A percentile compares a stretch with the other conserved stretches of the same genome.
phyloP scores from a whole-genome alignment of 2,888 invertebrate genomes.

The Hemithea aestivaria region DNA sequence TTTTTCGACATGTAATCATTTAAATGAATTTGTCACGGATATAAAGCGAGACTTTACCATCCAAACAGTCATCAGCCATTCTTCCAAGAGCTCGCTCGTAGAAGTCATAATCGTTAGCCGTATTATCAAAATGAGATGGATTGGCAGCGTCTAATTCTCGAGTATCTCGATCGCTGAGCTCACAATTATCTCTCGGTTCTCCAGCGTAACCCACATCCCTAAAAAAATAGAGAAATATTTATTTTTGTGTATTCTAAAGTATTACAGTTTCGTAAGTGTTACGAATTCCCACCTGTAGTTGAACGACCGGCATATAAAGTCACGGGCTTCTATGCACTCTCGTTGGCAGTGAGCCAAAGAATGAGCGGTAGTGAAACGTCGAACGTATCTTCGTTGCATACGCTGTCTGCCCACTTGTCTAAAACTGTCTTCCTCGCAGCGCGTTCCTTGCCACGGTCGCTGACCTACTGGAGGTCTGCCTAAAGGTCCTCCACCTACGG shows the following conservation, averaged over 20 bases:
- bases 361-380: slow-evolving; percentile 85
- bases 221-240: slow-evolving; percentile 17
- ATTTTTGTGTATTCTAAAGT: slow-evolving; percentile 11
- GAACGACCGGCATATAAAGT: slow-evolving; percentile 92
- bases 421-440: slow-evolving; percentile 92
- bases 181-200: slow-evolving; percentile 89
- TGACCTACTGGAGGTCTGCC: slow-evolving; percentile 56
- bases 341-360: slow-evolving; percentile 89
- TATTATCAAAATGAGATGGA: slow-evolving; percentile 90
- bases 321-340: slow-evolving; percentile 89
- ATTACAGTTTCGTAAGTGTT: slow-evolving; percentile 18
- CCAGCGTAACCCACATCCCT: slow-evolving; percentile 81
- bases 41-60: too few relatives aligned
- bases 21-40: too few relatives aligned
- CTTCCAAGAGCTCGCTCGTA: slow-evolving; percentile 88
- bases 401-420: slow-evolving; percentile 90
- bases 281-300: slow-evolving; percentile 83
- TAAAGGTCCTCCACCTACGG: slow-evolving; percentile 48
- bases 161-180: slow-evolving; percentile 92
- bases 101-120: slow-evolving; percentile 89
- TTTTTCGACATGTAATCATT: background rate
- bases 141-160: slow-evolving; percentile 91
- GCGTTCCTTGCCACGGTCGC: slow-evolving; percentile 72
- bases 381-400: slow-evolving; percentile 87
- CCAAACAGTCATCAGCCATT: slow-evolving; percentile 88